Conservation (phyloP, 2,888 invertebrate species). For the Cerastis rubricosa region DNA sequence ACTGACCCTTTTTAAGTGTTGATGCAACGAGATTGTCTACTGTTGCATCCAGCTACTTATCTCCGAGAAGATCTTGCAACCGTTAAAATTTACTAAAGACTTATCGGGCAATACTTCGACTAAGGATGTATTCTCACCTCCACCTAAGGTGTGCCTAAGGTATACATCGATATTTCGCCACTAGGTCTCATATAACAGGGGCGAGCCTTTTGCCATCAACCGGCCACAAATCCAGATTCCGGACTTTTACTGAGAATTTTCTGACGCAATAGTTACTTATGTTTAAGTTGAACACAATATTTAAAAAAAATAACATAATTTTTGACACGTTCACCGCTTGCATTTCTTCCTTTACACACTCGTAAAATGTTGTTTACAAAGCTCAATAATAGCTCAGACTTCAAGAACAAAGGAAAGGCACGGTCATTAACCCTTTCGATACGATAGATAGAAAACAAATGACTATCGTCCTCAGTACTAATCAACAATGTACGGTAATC, state of each 20-base stretch:
- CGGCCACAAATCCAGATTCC: not conserved
- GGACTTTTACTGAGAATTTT: not conserved
- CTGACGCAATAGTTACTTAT: not conserved
- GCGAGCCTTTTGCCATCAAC: not conserved
- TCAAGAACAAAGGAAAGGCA: conserved; percentile 70
- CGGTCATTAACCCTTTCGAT: conserved; percentile 69
- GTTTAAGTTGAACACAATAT: no score
- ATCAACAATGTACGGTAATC: conserved; percentile 58
- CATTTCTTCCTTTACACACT: not conserved
- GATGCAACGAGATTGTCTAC: not conserved
- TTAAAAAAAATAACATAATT: no score
- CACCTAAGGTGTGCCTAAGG: not conserved
- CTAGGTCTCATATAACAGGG: not conserved
- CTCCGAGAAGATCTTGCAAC: not conserved
- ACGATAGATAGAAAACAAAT: conserved; percentile 42
- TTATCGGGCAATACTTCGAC: not conserved
- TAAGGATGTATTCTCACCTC: not conserved
- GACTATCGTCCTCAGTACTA: conserved; percentile 55
- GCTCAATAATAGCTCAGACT: conserved; percentile 33
- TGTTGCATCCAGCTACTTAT: not conserved
- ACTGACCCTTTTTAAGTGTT: conserved; percentile 4
- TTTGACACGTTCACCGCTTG: not conserved
- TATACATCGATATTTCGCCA: not conserved
- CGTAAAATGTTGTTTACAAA: conserved; percentile 8
- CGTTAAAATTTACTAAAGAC: not conserved